These are phyloP conservation scores for Dermochelys coriacea DNA, from an alignment of 2,797 vertebrate genomes.

Conservation along the genomic window DNA sequence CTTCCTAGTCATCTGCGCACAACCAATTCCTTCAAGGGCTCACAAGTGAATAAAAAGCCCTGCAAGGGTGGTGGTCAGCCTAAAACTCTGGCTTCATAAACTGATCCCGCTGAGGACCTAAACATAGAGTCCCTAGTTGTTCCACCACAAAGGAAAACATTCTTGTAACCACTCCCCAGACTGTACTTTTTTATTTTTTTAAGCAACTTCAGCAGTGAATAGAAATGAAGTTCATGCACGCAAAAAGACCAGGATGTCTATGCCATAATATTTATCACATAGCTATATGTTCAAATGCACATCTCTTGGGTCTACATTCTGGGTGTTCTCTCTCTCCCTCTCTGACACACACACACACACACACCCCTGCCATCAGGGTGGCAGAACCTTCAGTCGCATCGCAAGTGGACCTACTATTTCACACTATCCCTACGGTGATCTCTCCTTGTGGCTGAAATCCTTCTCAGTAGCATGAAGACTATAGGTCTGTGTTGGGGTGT, in stretches of 20 bases:
- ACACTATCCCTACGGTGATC: background rate
- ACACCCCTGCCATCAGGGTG: too few species aligned
- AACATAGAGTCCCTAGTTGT: background rate
- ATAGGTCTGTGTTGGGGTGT: background rate
- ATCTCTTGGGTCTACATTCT: background rate
- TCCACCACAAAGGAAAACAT: background rate
- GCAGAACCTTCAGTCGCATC: background rate
- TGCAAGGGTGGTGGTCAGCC: background rate
- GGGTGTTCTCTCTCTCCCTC: too few species aligned
- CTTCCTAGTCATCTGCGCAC: background rate
- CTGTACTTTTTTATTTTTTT: too few species aligned
- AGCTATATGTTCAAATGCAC: background rate
- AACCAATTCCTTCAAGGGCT: background rate
- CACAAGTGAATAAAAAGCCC: background rate
- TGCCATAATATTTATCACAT: background rate
- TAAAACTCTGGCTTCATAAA: background rate
- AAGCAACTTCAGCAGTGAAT: background rate
- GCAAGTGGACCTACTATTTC: background rate
- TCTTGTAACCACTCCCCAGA: background rate
- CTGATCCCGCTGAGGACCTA: too few species aligned
- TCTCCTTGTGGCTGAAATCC: background rate
- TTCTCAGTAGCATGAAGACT: background rate
- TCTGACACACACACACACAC: too few species aligned
- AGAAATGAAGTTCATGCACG: background rate
- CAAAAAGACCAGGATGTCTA: background rate